Percentiles rank a stretch among this genome's conserved stretches.
Conservation (phyloP, 2,797 vertebrate genomes). For the Thaleichthys pacificus region DNA sequence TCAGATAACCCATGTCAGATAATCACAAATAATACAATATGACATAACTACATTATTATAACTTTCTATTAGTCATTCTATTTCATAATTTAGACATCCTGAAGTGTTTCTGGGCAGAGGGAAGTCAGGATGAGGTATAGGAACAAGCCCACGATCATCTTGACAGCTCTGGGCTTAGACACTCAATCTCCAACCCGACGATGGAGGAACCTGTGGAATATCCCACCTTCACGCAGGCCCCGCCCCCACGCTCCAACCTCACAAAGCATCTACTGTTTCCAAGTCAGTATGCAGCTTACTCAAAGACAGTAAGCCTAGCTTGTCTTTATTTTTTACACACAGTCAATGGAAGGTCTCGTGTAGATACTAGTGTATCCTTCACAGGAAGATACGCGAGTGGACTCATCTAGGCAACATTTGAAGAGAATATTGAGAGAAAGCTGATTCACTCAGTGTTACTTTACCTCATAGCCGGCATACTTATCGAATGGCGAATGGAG, state of each 20-base stretch:
- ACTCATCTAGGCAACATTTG: not conserved
- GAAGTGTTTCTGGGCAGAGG: not conserved
- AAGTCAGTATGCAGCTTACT: not conserved
- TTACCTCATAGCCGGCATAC: constrained; percentile 87
- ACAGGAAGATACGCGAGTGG: not conserved
- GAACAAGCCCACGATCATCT: no score
- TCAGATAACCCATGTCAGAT: constrained; percentile 30
- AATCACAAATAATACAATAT: not conserved
- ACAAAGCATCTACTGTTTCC: not conserved
- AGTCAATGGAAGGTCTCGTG: not conserved
- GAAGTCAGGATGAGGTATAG: not conserved
- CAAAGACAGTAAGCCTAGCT: no score
- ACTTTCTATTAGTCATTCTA: no score
- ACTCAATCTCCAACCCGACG: no score
- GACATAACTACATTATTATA: no score
- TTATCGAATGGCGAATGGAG: constrained; percentile 86
- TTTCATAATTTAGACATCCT: no score
- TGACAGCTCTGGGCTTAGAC: no score
- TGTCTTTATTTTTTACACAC: not conserved
- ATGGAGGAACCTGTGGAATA: not conserved
- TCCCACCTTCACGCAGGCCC: not conserved
- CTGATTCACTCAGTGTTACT: constrained; percentile 50
- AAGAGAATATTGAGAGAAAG: not conserved
- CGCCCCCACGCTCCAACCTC: not conserved
- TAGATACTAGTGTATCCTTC: not conserved